phyloP scores from a whole-genome alignment of 2,113 vertebrate genomes.

The Chloropsis cyanopogon region DNA sequence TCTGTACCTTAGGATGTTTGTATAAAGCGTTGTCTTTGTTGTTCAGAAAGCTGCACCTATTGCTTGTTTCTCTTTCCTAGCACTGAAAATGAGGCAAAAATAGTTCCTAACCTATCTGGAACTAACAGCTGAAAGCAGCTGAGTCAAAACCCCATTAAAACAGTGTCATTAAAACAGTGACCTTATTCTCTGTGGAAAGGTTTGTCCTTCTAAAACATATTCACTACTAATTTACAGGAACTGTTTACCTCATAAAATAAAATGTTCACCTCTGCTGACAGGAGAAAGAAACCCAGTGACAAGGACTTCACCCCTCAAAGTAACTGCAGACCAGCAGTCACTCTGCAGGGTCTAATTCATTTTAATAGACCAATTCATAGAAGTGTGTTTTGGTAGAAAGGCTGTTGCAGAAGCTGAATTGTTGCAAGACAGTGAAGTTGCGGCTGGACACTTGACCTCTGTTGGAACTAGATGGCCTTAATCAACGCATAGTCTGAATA shows the following conservation, averaged over 20 bases:
- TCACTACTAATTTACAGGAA: background rate
- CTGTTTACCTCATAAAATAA: background rate
- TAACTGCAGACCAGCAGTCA: background rate
- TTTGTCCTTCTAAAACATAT: background rate
- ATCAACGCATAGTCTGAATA: conserved; percentile 1
- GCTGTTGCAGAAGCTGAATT: background rate
- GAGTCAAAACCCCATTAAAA: conserved; percentile 1
- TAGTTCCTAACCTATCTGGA: background rate
- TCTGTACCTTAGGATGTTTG: background rate
- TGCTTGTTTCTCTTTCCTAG: background rate
- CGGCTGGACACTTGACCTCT: conserved; percentile 6
- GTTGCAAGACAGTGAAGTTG: background rate
- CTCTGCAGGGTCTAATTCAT: background rate
- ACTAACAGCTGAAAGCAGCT: background rate
- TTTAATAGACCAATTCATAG: background rate
- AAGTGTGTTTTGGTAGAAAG: background rate
- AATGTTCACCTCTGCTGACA: background rate
- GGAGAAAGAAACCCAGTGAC: background rate
- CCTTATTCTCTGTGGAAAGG: background rate
- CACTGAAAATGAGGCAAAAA: background rate
- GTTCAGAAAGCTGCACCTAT: background rate
- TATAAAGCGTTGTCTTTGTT: background rate
- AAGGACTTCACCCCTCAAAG: background rate
- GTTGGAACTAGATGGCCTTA: background rate
- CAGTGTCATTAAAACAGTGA: background rate